Conservation (phyloP, 2,888 invertebrate species). For the Eupeodes latifasciatus region DNA sequence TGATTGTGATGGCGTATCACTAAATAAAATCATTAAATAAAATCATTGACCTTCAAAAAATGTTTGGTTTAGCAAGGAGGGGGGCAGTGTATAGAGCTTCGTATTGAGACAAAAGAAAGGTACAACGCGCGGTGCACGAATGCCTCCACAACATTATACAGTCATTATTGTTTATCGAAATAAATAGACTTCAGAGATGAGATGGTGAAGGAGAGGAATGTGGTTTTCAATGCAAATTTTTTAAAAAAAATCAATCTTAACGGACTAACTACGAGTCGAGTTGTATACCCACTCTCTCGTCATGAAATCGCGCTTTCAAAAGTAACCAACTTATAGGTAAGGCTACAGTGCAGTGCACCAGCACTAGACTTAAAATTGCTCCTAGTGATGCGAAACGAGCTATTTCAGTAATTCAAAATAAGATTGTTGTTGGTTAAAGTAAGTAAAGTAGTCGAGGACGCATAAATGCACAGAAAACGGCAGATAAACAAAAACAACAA, state of each 20-base stretch:
- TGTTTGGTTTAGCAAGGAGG: background rate
- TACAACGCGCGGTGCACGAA: constrained; percentile 16
- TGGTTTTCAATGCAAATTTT: constrained; percentile 66
- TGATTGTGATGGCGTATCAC: constrained; percentile 13
- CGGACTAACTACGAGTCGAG: constrained; percentile 9
- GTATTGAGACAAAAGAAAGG: constrained; percentile 16
- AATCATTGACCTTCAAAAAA: constrained; percentile 31
- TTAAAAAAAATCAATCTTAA: constrained; percentile 41
- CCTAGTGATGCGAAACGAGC: constrained; percentile 70
- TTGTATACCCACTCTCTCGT: constrained; percentile 35
- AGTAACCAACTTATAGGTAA: constrained; percentile 28
- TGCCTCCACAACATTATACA: background rate
- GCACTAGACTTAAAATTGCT: constrained; percentile 55
- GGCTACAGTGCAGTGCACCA: background rate
- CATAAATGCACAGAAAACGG: constrained; percentile 15
- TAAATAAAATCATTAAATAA: constrained; percentile 1
- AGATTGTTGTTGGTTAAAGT: background rate
- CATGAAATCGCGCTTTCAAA: constrained; percentile 60
- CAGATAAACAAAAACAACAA: background rate
- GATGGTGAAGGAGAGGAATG: constrained; percentile 17
- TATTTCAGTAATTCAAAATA: constrained; percentile 46
- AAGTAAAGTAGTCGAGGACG: constrained; percentile 8
- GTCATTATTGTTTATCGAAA: background rate
- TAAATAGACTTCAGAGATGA: background rate
- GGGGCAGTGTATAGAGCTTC: background rate